Percentiles rank a stretch among this genome's conserved stretches.
Conservation (phyloP, 2,888 invertebrate species). For the Mythimna lalbum region DNA sequence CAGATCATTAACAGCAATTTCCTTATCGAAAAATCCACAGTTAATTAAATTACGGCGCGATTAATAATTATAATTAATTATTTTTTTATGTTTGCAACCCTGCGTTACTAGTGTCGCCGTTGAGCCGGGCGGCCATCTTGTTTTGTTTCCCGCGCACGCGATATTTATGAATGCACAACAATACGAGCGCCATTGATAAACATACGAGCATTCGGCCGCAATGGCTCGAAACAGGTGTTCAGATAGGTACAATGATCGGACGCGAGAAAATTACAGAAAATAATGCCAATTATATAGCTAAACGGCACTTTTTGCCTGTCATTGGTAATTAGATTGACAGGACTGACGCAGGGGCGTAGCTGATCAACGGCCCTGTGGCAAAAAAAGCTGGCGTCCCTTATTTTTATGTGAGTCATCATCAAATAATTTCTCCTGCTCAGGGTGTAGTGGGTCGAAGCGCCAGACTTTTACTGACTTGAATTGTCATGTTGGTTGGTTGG, state of each 20-base stretch:
- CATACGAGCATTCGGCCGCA: constrained; percentile 54
- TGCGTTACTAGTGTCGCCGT: constrained; percentile 59
- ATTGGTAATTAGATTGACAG: constrained; percentile 57
- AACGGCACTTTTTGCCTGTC: constrained; percentile 41
- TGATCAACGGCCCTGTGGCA: too few species aligned
- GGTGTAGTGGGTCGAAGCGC: too few species aligned
- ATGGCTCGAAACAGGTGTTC: constrained; percentile 34
- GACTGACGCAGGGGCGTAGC: too few species aligned
- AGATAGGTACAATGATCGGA: constrained; percentile 49
- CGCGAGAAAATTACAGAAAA: constrained; percentile 57
- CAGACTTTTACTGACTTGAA: too few species aligned
- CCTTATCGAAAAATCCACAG: constrained; percentile 49
- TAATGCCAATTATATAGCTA: constrained; percentile 56
- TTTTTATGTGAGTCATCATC: too few species aligned
- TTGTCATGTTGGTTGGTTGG: too few species aligned
- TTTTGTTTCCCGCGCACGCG: constrained; percentile 70
- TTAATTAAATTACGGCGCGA: constrained; percentile 45
- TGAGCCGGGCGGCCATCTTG: constrained; percentile 68
- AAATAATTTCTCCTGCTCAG: too few species aligned
- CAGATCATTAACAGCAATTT: constrained; percentile 53
- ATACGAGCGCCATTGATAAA: constrained; percentile 75
- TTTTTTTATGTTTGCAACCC: constrained; percentile 62
- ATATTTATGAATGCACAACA: constrained; percentile 73
- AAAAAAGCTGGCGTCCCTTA: too few species aligned
- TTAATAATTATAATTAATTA: constrained; percentile 47